Conservation (phyloP, 2,113 vertebrate genomes). For the Rattus rattus region DNA sequence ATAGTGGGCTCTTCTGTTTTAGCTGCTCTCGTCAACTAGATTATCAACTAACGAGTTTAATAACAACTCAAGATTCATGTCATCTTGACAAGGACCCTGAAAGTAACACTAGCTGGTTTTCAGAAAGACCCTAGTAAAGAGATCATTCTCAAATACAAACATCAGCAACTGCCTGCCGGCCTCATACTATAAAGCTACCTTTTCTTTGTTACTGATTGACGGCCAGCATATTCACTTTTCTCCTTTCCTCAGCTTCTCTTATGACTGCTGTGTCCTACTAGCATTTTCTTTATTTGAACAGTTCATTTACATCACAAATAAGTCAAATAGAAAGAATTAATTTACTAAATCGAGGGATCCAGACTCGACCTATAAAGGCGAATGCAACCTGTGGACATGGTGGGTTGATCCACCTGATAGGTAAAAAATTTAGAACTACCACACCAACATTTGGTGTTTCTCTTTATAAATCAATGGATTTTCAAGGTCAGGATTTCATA, state of each 20-base stretch:
- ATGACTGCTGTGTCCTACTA: not conserved
- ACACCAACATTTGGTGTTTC: constrained; percentile 24
- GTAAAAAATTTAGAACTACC: not conserved
- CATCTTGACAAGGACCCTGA: not conserved
- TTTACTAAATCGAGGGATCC: not conserved
- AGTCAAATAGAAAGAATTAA: not conserved
- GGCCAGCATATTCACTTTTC: not conserved
- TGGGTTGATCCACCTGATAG: not conserved
- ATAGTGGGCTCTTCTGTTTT: not conserved
- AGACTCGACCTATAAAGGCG: not conserved
- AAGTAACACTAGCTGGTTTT: not conserved
- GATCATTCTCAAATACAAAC: not conserved
- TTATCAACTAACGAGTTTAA: constrained; percentile 27
- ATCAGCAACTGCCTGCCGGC: not conserved
- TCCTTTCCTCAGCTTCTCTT: not conserved
- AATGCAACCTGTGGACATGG: not conserved
- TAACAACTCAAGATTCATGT: not conserved
- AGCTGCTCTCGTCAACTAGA: constrained; percentile 17
- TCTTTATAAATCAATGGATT: not conserved
- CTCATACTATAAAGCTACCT: not conserved
- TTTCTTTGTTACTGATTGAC: not conserved
- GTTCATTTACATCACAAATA: not conserved
- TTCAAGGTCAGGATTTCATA: constrained; percentile 10
- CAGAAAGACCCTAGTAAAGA: not conserved
- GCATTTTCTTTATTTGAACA: constrained; percentile 28